phyloP scores from a whole-genome alignment of 37 sponge, comb jelly and placozoan genomes.

The Tethya wilhelma region DNA sequence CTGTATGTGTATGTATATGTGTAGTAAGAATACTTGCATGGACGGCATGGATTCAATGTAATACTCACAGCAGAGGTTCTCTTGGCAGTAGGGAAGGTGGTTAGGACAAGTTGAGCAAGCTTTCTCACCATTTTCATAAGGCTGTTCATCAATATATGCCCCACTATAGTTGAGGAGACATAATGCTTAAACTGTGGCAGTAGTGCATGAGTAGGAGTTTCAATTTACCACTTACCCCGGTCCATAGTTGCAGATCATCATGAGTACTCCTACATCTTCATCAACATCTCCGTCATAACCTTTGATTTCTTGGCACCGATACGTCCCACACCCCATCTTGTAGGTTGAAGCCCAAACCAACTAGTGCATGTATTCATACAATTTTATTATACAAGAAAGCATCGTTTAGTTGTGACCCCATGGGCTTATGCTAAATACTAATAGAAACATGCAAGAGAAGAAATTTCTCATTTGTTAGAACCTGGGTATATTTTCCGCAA shows the following conservation, averaged over 20 bases:
- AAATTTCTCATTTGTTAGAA: no score
- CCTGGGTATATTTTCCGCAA: constrained; percentile 26
- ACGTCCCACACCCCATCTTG: constrained; percentile 30
- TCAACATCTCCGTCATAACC: constrained; percentile 18
- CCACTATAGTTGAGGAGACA: constrained; percentile 16
- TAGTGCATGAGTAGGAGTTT: not conserved
- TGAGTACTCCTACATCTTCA: not conserved
- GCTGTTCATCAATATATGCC: constrained; percentile 4
- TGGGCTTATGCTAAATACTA: no score
- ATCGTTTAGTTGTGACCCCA: no score
- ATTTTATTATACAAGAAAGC: no score
- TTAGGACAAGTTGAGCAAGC: constrained; percentile 30
- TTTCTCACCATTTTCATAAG: constrained; percentile 17
- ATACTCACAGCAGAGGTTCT: constrained; percentile 29
- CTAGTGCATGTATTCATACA: no score
- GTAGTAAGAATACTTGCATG: no score
- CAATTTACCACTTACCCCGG: constrained; percentile 54
- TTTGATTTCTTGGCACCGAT: constrained; percentile 18
- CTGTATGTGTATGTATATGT: not conserved
- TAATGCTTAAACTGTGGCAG: not conserved
- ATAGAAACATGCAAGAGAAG: no score
- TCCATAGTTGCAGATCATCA: constrained; percentile 44
- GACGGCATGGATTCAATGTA: no score
- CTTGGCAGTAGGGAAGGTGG: not conserved
- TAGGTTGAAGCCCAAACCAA: constrained; percentile 29